phyloP scores from a whole-genome alignment of 2,797 vertebrate species.

The Odontamblyopus rebecca region DNA sequence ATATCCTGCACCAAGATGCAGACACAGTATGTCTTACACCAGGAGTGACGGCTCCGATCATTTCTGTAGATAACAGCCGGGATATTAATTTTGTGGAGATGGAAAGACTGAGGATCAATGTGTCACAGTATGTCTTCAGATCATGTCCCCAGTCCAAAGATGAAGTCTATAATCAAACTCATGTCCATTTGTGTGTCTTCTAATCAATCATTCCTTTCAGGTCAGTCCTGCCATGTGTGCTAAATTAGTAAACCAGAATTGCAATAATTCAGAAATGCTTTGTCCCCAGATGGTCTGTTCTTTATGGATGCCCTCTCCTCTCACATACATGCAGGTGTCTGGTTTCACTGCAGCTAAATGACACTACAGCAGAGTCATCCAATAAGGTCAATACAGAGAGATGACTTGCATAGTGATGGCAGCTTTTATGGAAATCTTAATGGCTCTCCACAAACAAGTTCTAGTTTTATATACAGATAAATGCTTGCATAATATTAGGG shows the following conservation, averaged over 20 bases:
- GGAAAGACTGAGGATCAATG: background rate
- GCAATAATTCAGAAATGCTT: slow-evolving; percentile 7
- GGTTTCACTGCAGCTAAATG: slow-evolving; percentile 33
- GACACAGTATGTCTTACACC: slow-evolving; percentile 4
- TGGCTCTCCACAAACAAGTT: background rate
- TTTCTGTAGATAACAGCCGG: slow-evolving; percentile 7
- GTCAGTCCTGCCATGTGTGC: background rate
- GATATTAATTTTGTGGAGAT: slow-evolving; percentile 10
- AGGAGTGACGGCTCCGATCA: slow-evolving; percentile 6
- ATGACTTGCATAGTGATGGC: slow-evolving; percentile 8
- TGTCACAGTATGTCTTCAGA: background rate
- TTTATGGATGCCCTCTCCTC: slow-evolving; percentile 3
- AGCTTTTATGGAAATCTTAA: background rate
- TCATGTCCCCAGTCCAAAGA: background rate
- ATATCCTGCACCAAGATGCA: slow-evolving; percentile 34
- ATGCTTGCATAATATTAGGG: background rate
- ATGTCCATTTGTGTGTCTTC: background rate
- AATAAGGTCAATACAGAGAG: slow-evolving; percentile 19
- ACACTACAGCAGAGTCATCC: slow-evolving; percentile 36
- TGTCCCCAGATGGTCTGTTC: slow-evolving; percentile 1
- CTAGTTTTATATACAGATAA: background rate
- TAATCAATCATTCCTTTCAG: background rate
- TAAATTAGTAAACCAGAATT: slow-evolving; percentile 1
- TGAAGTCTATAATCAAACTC: slow-evolving; percentile 4
- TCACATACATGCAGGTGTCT: slow-evolving; percentile 37